Conservation (phyloP, 2,888 invertebrate genomes). For the Dryobota labecula region DNA sequence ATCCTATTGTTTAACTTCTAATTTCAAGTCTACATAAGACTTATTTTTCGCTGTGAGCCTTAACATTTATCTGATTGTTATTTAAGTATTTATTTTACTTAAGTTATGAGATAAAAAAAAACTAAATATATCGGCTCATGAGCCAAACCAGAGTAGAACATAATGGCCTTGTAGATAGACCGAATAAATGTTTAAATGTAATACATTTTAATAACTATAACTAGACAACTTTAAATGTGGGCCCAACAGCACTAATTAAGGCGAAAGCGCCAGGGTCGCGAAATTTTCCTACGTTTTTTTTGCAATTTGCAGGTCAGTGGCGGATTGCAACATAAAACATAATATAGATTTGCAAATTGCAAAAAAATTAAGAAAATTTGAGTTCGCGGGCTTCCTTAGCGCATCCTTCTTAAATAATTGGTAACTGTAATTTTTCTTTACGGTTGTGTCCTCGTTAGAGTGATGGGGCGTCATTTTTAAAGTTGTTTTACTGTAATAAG, state of each 20-base stretch:
- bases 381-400: neutral
- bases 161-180: conserved; percentile 81
- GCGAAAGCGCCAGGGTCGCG: neutral
- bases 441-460: neutral
- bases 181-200: conserved; percentile 66
- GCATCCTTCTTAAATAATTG: neutral
- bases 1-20: neutral
- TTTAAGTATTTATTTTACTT: conserved; percentile 34
- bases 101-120: conserved; percentile 47
- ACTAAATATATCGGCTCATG: conserved; percentile 61
- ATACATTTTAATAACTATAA: conserved; percentile 25
- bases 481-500: conserved; percentile 24
- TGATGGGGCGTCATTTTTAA: neutral
- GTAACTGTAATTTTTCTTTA: neutral
- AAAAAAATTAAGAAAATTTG: neutral
- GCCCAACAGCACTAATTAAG: neutral
- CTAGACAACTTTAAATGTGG: conserved; percentile 12
- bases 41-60: conserved; percentile 33
- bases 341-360: neutral
- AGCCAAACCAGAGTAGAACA: conserved; percentile 70
- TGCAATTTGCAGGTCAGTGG: neutral
- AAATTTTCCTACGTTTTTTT: neutral
- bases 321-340: neutral
- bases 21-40: conserved; percentile 8
- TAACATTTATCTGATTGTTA: conserved; percentile 4